These are phyloP conservation scores for Pachyuromys duprasi DNA, from an alignment of 2,797 vertebrate species.

Conservation along the genomic window DNA sequence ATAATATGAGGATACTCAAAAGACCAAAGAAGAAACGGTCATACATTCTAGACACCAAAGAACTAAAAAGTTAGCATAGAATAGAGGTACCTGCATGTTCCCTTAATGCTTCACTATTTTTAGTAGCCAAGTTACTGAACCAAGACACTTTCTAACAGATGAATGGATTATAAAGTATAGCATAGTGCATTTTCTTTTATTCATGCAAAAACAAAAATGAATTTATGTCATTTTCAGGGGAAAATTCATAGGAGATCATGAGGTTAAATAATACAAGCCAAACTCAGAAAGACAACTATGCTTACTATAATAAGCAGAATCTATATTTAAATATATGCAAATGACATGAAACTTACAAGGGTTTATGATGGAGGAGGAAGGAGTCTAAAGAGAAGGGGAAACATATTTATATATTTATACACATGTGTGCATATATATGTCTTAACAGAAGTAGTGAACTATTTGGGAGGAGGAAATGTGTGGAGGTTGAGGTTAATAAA, in stretches of 20 bases:
- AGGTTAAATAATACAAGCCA: not conserved
- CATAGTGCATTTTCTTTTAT: not conserved
- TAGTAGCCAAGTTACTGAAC: not conserved
- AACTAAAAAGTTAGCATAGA: not conserved
- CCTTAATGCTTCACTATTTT: not conserved
- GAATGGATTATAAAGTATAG: not conserved
- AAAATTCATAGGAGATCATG: not conserved
- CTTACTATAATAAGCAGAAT: not conserved
- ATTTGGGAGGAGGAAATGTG: not conserved
- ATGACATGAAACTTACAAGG: not conserved
- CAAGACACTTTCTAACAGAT: not conserved
- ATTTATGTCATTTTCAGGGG: not conserved
- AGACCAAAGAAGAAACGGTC: not conserved
- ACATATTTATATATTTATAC: not conserved
- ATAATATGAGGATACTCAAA: not conserved
- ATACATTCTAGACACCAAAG: not conserved
- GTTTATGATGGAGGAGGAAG: not conserved
- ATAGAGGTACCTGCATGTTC: not conserved
- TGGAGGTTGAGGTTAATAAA: not conserved
- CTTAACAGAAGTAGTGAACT: not conserved
- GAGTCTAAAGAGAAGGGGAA: not conserved
- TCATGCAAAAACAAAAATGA: not conserved
- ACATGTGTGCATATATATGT: not conserved
- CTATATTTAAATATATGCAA: not conserved
- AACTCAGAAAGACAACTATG: not conserved